Base-by-base conservation (phyloP, 1,140 invertebrate genomes). In the Propsilocerus akamusi region DNA sequence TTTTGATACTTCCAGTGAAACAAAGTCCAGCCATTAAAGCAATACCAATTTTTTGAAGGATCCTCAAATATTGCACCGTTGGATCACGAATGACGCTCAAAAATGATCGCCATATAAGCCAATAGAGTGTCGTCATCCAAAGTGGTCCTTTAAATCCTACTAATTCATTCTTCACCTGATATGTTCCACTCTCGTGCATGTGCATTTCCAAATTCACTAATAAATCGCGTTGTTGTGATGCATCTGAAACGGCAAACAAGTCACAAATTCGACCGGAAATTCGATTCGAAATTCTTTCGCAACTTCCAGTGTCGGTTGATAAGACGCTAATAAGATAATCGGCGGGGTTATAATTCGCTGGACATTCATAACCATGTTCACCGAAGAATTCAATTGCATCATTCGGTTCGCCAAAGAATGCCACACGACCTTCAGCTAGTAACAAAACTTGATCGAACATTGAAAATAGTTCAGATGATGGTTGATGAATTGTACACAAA, bases 401-500 rank as follows among this genome's bases (percentile, higher is more conserved):
- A 5, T 77, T 68, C 1, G 76, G 73, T 1, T 78, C 73, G 5
- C 94, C 94, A 48, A 86, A 77, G 57, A 83, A 97, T 0, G 87
- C 92, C 1, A 93, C 80, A 53, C 86, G 70, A 0, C 94, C 93
- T 64, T 96, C 87, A 12, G 89, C 85, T 53, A 97, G 62, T 2
- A 96, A 67, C 51, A 94, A 77, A 6, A 96, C 68, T 54, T 83
- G 80, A 58, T 92, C 80, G 64, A 97, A 97, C 64, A 88, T 72
- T 2, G 79, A 76, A 59, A 92, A 95, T 25, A 97, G 72, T 56
- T 92, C 83, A 0, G 86, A 91, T n/a, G 87, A 92, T 0, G 95
- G 94, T 65, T 97, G 95, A 67, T 98, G 94, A 55, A 98, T 97
- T 11, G 93, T 96, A 59, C 89, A 93, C 20, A 98, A 67, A 3